These are phyloP conservation scores for Glossophaga mutica DNA, from an alignment of 2,797 vertebrate species.

Conservation along the genomic window DNA sequence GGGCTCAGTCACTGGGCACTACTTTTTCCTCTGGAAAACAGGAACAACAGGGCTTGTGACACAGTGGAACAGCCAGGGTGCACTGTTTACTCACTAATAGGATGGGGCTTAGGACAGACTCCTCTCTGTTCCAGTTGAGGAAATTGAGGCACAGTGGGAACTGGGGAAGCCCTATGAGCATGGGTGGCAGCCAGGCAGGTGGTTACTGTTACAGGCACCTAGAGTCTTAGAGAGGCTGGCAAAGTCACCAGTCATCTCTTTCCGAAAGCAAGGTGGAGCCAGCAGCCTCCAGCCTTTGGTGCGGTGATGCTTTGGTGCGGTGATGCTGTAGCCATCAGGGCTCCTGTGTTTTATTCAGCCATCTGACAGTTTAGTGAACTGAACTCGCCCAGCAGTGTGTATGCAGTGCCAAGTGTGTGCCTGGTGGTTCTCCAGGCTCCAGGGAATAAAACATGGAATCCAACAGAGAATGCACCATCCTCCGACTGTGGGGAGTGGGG, in stretches of 20 bases:
- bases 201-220: background rate
- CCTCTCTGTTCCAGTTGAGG: background rate
- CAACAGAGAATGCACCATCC: background rate
- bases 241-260: background rate
- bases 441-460: background rate
- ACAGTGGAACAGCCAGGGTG: background rate
- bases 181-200: background rate
- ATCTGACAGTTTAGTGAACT: background rate
- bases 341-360: background rate
- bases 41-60: background rate
- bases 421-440: background rate
- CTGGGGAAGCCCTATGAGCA: background rate
- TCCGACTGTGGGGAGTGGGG: background rate
- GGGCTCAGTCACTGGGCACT: too few relatives aligned
- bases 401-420: accelerated
- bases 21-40: background rate
- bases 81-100: background rate
- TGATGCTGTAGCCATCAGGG: background rate
- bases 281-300: too few relatives aligned
- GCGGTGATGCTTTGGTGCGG: too few relatives aligned
- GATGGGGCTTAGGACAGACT: too few relatives aligned
- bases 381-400: background rate
- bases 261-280: too few relatives aligned
- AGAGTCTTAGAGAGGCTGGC: background rate
- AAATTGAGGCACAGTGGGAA: background rate